Evolutionary conservation across 1,140 invertebrate species (phyloP).

Genomic region (Halyomorpha halys): DNA sequence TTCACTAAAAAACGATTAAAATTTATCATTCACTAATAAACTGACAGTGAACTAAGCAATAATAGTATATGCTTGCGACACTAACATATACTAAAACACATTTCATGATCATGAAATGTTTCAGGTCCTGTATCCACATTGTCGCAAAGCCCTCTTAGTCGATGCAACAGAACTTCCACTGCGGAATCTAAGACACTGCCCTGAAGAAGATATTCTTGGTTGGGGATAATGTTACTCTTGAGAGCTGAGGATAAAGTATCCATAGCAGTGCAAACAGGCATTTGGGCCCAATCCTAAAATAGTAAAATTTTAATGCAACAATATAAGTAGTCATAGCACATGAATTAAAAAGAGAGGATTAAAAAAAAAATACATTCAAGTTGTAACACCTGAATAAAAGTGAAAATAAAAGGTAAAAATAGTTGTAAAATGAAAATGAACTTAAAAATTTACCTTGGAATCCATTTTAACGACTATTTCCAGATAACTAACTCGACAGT

Average conservation of each 20-base stretch:
- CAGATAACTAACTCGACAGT: not conserved
- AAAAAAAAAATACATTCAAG: too few species aligned
- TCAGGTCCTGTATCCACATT: slow-evolving; percentile 85
- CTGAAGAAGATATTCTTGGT: slow-evolving; percentile 39
- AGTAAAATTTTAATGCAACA: not conserved
- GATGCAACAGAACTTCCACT: slow-evolving; percentile 82
- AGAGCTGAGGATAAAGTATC: slow-evolving; percentile 65
- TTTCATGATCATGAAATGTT: slow-evolving; percentile 83
- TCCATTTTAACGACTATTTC: not conserved
- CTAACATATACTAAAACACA: slow-evolving; percentile 63
- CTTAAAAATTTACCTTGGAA: not conserved
- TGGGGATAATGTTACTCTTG: slow-evolving; percentile 74
- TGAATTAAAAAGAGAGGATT: not conserved
- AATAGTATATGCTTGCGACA: not conserved
- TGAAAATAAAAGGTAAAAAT: not conserved
- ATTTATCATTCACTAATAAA: not conserved
- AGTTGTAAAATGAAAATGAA: not conserved
- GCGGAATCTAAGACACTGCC: slow-evolving; percentile 69
- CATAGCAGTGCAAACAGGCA: slow-evolving; percentile 54
- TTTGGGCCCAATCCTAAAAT: slow-evolving; percentile 27
- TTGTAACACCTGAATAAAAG: not conserved
- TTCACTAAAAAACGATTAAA: slow-evolving; percentile 15
- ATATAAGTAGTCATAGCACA: not conserved
- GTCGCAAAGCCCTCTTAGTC: slow-evolving; percentile 84
- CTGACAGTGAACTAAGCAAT: not conserved